Percentiles rank a stretch among this genome's conserved stretches.
These are phyloP conservation scores for Teleiodes luculella DNA, from an alignment of 2,888 invertebrate species.

Conservation along the genomic window DNA sequence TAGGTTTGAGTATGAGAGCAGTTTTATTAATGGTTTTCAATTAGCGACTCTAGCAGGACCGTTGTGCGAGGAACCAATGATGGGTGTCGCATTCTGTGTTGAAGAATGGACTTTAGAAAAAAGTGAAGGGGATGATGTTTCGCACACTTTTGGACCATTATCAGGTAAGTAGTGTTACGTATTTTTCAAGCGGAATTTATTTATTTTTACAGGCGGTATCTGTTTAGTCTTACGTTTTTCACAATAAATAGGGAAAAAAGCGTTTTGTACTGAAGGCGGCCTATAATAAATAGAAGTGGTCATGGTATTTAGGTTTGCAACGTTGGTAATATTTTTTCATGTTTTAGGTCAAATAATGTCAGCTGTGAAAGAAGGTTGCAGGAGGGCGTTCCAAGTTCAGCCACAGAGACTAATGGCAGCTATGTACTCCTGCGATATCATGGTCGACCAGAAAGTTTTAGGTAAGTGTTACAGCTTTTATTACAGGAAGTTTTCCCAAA, in stretches of 20 bases:
- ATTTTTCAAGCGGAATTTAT: too few species aligned
- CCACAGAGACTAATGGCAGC: slow-evolving; percentile 96
- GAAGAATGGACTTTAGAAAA: slow-evolving; percentile 86
- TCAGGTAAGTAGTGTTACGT: slow-evolving; percentile 64
- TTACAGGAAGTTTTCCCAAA: slow-evolving; percentile 1
- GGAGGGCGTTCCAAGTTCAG: slow-evolving; percentile 91
- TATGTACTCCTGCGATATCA: slow-evolving; percentile 91
- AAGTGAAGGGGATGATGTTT: slow-evolving; percentile 54
- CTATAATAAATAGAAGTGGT: too few species aligned
- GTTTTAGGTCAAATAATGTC: slow-evolving; percentile 91
- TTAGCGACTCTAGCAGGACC: slow-evolving; percentile 93
- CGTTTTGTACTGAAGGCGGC: neutral
- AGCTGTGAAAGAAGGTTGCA: slow-evolving; percentile 92
- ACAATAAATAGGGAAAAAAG: too few species aligned
- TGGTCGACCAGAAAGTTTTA: slow-evolving; percentile 91
- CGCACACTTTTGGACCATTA: slow-evolving; percentile 71
- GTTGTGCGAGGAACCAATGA: slow-evolving; percentile 97
- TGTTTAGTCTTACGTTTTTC: too few species aligned
- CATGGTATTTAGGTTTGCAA: neutral
- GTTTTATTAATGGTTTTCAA: slow-evolving; percentile 92
- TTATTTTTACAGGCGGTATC: too few species aligned
- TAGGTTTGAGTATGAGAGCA: slow-evolving; percentile 83
- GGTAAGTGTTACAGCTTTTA: slow-evolving; percentile 81
- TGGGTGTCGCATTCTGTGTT: slow-evolving; percentile 94
- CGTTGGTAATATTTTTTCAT: neutral